Conservation (phyloP, 2,888 invertebrate genomes). For the Dolichopus griseipennis region DNA sequence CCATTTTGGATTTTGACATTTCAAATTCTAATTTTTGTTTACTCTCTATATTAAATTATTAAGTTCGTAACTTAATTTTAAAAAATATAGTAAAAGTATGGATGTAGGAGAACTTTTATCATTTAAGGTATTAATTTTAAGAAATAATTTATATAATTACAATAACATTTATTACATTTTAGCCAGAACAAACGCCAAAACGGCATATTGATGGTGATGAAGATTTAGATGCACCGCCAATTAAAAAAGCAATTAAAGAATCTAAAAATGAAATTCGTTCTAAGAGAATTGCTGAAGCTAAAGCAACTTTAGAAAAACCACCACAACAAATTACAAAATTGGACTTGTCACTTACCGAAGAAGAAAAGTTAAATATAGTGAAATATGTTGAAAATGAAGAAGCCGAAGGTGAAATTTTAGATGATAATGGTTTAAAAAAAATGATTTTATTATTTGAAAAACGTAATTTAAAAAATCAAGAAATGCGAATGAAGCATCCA, state of each 20-base stretch:
- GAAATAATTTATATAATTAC: no score
- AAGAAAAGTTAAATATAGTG: slow-evolving; percentile 70
- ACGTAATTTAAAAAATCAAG: slow-evolving; percentile 84
- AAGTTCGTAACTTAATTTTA: no score
- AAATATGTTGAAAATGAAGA: slow-evolving; percentile 77
- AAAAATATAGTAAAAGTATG: slow-evolving; percentile 34
- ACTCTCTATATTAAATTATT: no score
- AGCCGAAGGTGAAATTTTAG: slow-evolving; percentile 74
- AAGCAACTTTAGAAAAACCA: slow-evolving; percentile 45
- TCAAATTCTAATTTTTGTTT: no score
- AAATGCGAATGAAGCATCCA: slow-evolving; percentile 96
- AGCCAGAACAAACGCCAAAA: slow-evolving; percentile 80
- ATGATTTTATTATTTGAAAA: slow-evolving; percentile 91
- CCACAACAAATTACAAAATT: slow-evolving; percentile 36
- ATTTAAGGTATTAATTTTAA: slow-evolving; percentile 45
- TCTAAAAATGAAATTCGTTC: slow-evolving; percentile 54
- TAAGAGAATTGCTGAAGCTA: slow-evolving; percentile 51
- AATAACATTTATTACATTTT: slow-evolving; percentile 22
- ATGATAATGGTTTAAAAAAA: slow-evolving; percentile 80
- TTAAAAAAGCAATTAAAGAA: slow-evolving; percentile 35
- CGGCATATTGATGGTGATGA: slow-evolving; percentile 51
- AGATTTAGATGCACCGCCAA: slow-evolving; percentile 54
- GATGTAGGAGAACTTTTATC: slow-evolving; percentile 52
- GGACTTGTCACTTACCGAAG: slow-evolving; percentile 40
- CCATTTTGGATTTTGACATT: no score